A percentile compares a stretch with the other conserved stretches of the same genome.
Conservation (phyloP, 1,140 invertebrate genomes). For the Procambarus clarkii region DNA sequence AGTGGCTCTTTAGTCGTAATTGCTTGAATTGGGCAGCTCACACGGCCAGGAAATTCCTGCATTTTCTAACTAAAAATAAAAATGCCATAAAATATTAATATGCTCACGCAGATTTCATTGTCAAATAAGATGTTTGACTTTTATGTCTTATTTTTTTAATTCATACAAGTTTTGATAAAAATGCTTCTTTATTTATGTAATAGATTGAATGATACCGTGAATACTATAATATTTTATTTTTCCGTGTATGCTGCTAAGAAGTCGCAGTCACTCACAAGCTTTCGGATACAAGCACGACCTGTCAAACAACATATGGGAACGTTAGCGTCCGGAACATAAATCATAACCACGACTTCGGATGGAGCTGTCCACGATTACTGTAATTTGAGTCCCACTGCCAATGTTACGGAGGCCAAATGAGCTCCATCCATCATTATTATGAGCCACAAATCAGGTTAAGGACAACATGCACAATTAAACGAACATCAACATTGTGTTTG, state of each 20-base stretch:
- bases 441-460: background rate
- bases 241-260: background rate
- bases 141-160: background rate
- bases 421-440: conserved; percentile 35
- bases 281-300: conserved; percentile 7
- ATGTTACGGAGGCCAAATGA: conserved; percentile 16
- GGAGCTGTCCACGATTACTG: conserved; percentile 44
- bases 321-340: conserved; percentile 44
- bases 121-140: background rate
- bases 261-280: background rate
- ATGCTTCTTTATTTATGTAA: no score
- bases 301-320: conserved; percentile 12
- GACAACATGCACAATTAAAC: background rate
- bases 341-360: conserved; percentile 48
- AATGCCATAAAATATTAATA: background rate
- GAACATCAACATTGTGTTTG: background rate
- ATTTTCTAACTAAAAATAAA: background rate
- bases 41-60: background rate
- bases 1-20: conserved; percentile 17
- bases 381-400: conserved; percentile 48
- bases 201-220: no score
- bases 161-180: no score
- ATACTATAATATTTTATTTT: no score
- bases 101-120: background rate
- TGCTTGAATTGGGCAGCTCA: background rate